Conservation (phyloP, 92 coral and sea anemone species). For the Porites cylindrica region DNA sequence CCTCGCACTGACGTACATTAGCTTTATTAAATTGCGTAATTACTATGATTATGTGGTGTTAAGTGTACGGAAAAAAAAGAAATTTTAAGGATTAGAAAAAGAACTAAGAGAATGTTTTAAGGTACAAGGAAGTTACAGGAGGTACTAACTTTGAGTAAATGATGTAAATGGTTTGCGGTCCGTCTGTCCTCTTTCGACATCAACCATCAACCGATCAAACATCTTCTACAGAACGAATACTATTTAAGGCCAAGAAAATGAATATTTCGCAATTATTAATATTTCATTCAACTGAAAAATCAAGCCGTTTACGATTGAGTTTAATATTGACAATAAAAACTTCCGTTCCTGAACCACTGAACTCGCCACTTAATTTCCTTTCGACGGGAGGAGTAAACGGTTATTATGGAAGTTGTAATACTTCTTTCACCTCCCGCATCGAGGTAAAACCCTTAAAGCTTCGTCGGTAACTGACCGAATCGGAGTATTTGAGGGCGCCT, state of each 20-base stretch:
- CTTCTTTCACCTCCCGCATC: constrained; percentile 15
- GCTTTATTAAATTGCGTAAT: not conserved
- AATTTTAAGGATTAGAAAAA: not conserved
- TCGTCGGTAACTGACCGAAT: not conserved
- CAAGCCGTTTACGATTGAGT: not conserved
- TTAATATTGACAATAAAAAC: constrained; percentile 17
- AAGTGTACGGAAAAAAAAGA: not conserved
- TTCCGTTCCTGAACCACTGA: constrained; percentile 15
- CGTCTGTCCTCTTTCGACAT: too few relatives aligned
- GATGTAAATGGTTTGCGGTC: too few relatives aligned
- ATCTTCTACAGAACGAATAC: constrained; percentile 1
- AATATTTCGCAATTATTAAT: not conserved
- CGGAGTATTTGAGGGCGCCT: not conserved
- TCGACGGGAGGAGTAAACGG: not conserved
- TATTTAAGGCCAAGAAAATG: not conserved
- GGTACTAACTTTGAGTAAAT: not conserved
- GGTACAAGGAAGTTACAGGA: not conserved
- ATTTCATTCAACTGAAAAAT: not conserved
- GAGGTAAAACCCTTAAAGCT: not conserved
- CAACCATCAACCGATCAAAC: not conserved
- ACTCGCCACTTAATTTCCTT: constrained; percentile 24
- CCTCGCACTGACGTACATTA: not conserved
- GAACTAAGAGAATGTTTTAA: not conserved
- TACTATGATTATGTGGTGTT: not conserved
- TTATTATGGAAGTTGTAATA: not conserved